These are phyloP conservation scores for Sinhomidia bicolor DNA, from an alignment of 2,888 invertebrate species.

Conservation along the genomic window DNA sequence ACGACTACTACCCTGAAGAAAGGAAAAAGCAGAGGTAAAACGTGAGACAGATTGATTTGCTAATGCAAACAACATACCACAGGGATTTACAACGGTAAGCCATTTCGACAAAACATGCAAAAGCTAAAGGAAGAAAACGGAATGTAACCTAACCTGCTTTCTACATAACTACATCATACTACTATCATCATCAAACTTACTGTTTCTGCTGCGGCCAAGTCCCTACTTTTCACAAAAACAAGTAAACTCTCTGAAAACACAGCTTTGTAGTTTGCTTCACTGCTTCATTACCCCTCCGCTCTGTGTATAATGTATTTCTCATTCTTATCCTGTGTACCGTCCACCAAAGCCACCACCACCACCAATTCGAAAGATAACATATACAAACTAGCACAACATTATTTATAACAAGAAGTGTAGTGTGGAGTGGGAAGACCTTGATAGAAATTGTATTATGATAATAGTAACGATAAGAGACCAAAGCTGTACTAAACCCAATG, in stretches of 20 bases:
- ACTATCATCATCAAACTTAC: too few species aligned
- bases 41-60: slow-evolving; percentile 36
- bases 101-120: background rate
- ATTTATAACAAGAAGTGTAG: slow-evolving; percentile 35
- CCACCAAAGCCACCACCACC: slow-evolving; percentile 33
- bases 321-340: background rate
- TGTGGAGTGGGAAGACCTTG: background rate
- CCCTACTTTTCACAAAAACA: too few species aligned
- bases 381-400: background rate
- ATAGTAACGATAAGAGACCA: background rate
- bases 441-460: background rate
- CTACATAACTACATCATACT: too few species aligned
- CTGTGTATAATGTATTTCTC: too few species aligned
- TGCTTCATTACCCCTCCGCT: slow-evolving; percentile 35
- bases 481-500: background rate
- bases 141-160: background rate
- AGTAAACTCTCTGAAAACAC: background rate
- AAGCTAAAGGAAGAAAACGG: background rate
- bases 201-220: too few species aligned
- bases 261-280: slow-evolving; percentile 20
- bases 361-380: slow-evolving; percentile 40
- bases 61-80: slow-evolving; percentile 9
- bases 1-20: too few species aligned
- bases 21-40: background rate
- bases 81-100: slow-evolving; percentile 24